Base-by-base conservation (phyloP, 2,888 invertebrate species). In the Limulus polyphemus region DNA sequence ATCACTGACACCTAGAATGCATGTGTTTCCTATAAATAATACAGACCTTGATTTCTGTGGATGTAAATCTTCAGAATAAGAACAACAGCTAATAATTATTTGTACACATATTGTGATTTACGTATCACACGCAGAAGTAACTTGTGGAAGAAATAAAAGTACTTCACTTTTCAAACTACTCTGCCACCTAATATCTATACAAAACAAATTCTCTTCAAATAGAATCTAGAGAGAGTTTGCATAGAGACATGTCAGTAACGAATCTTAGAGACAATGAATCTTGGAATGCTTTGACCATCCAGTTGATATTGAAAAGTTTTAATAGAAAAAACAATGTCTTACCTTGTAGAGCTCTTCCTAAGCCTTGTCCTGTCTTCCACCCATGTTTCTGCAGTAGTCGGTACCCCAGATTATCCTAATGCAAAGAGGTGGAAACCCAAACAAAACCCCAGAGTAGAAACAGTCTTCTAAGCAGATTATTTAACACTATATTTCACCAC, bases 401-500 rank as follows among this genome's bases (percentile, higher is more conserved):
- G 59, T 70, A 70, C 16, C 70, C 70, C 54, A 70, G 57, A 56
- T 69, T 70, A 58, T 69, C 70, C 70, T 70, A 62, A 12, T 58
- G 32, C 17, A 47, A 49, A 55, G 32, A 46, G 66, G 59, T 57
- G 57, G 55, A 48, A 55, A 16, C 57, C 51, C 56, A 16, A 62
- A 59, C 47, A 59, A 55, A 59, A 55, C 55, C 52, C 47, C 16
- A 46, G 52, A 62, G 57, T 55, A 62, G 55, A 58, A 59, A 51
- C 54, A 50, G 32, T 32, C 32, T 32, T 32, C 32, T 32, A 32
- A 32, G 32, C 7, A 32, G 32, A 32, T 2, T 32, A 32, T 32
- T 32, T 32, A 32, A 32, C 7, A 32, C 32, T 32, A 32, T 1
- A 32, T 32, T 32, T 32, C 32, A 32, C 32, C 32, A 3, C 32